Base-by-base conservation (phyloP, 2,888 invertebrate species). In the Lumbricus terrestris region DNA sequence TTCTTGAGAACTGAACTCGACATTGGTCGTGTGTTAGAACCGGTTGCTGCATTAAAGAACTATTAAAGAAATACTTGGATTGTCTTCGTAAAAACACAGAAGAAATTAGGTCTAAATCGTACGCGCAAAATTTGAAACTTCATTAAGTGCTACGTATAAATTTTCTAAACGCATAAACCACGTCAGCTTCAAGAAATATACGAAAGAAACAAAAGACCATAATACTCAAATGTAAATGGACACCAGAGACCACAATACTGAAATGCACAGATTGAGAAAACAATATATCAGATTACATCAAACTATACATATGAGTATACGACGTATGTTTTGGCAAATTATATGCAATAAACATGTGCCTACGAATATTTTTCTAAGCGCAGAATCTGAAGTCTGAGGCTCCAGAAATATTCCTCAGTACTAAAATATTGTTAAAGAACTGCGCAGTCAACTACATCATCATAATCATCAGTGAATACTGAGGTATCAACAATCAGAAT, bases 191-290 rank as follows among this genome's bases (percentile, higher is more conserved):
- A 69, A 29, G 69, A 69, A n/a, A 8, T 8, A 69, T 69, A n/a
- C 69, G 13, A 69, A 69, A 69, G 8, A 29, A n/a, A 69, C 29
- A n/a, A 69, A n/a, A 8, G 69, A n/a, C 69, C 69, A 54, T n/a
- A n/a, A n/a, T 29, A 6, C n/a, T 69, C 69, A 11, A 69, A 69
- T 47, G 47, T 47, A 18, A 47, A 47, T 47, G 23, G 42, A 42
- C 42, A 42, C 54, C 54, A 54, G 69, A 69, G 69, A 69, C 69
- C 69, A 69, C 69, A n/a, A 69, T 29, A 29, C 29, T n/a, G 69
- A 69, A 69, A 69, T 69, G 69, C 69, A 69, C 69, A 69, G 69
- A 69, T n/a, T 69, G 69, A 69, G 69, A 69, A 69, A 69, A 69
- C 29, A 6, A n/a, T 23, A 23, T 47, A 5, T n/a, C n/a, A 47